Base-by-base conservation (phyloP, 2,888 invertebrate genomes). In the Eristalinus sepulchralis region DNA sequence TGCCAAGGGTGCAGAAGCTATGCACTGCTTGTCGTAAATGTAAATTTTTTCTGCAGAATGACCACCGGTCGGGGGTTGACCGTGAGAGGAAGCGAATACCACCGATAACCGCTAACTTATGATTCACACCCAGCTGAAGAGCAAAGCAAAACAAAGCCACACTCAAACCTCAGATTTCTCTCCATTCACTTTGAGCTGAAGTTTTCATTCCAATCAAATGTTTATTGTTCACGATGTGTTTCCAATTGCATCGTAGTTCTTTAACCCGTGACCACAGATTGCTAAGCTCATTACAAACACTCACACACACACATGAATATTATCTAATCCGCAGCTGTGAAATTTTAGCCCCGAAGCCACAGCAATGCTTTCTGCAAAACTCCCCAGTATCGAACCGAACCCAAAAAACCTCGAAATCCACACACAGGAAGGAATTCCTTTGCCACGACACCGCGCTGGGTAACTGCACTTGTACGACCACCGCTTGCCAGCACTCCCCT, bases 291-390 rank as follows among this genome's bases (percentile, higher is more conserved):
- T 70, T 70, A 70, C 39, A 17, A 24, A 39, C 64, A 57, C 57
- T 24, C 11, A 57, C 57, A 57, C 11, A 2, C 36, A 11, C n/a
- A 17, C 10, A 4, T 11, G 31, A 27, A 22, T 11, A 53, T 72
- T 57, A 64, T 9, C 33, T 33, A 47, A 68, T 27, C n/a, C n/a
- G n/a, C n/a, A 63, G 22, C 11, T 68, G 20, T 39, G 59, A 36
- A 80, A 62, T 75, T 24, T 17, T 17, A 47, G n/a, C 75, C 83
- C 63, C 80, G 60, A 83, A 84, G 83, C 83, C 83, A 79, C 83
- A 84, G 64, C 64, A 75, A 63, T 75, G 59, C 68, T 27, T 47
- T 70, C 53, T 70, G 13, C 24, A 81, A 27, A 70, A 59, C 27
- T 63, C 24, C 53, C n/a, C 60, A 47, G 47, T n/a, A 47, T 6